phyloP scores from a whole-genome alignment of 2,888 invertebrate species.

The Acholoe squamosa region DNA sequence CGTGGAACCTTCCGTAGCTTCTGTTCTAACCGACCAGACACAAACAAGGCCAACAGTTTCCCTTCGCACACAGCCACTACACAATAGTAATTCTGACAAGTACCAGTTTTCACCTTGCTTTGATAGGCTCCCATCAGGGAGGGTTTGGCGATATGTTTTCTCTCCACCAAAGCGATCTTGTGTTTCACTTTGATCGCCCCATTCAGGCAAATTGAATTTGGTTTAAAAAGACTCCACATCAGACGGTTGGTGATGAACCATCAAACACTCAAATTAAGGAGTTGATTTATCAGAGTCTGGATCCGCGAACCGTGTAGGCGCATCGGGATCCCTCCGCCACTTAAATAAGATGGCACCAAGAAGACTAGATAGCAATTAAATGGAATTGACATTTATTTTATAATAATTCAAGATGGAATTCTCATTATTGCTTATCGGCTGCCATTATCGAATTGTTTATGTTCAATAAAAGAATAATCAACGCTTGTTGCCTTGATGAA shows the following conservation, averaged over 20 bases:
- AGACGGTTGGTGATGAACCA: constrained; percentile 15
- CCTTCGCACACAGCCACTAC: not conserved
- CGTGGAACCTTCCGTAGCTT: not conserved
- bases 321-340: not conserved
- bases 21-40: constrained; percentile 8
- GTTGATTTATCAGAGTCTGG: constrained; percentile 30
- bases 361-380: constrained; percentile 36
- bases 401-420: not conserved
- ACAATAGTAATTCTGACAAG: constrained; percentile 29
- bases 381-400: constrained; percentile 36
- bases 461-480: not conserved
- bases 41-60: not conserved
- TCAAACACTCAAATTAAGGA: constrained; percentile 40
- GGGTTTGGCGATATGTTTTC: not conserved
- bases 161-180: not conserved
- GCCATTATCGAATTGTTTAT: constrained; percentile 26
- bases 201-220: not conserved
- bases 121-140: constrained; percentile 1
- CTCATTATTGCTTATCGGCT: not conserved
- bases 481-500: constrained; percentile 2
- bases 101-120: constrained; percentile 18
- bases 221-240: not conserved
- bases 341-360: constrained; percentile 5
- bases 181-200: constrained; percentile 9
- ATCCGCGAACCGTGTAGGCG: not conserved